Evolutionary conservation across 2,888 invertebrate species (phyloP).

Genomic region (Ceraclea dissimilis): DNA sequence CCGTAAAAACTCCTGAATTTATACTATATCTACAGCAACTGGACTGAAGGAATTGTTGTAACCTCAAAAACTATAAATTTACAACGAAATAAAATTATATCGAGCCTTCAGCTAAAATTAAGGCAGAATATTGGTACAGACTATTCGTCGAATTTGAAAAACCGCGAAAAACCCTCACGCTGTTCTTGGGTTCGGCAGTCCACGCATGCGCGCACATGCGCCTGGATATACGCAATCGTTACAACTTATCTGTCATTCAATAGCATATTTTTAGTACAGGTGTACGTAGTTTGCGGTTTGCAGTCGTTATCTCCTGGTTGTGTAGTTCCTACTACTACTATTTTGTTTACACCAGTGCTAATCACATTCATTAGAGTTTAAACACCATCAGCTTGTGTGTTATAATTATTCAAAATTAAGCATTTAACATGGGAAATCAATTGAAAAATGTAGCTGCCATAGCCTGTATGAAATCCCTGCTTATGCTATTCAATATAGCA

Average conservation of each 20-base stretch:
- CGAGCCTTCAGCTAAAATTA: too few relatives aligned
- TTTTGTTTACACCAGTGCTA: not conserved
- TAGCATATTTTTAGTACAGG: not conserved
- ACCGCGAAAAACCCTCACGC: too few relatives aligned
- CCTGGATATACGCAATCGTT: not conserved
- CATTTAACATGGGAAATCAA: conserved; percentile 56
- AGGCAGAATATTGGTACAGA: too few relatives aligned
- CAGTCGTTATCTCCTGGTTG: too few relatives aligned
- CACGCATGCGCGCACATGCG: too few relatives aligned
- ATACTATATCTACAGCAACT: too few relatives aligned
- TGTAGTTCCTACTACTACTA: not conserved
- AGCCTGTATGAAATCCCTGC: conserved; percentile 68
- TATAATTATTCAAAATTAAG: not conserved
- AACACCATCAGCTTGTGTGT: not conserved
- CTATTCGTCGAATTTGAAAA: too few relatives aligned
- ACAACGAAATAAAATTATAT: too few relatives aligned
- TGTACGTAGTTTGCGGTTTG: not conserved
- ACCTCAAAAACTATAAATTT: too few relatives aligned
- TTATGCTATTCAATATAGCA: conserved; percentile 72
- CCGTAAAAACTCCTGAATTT: too few relatives aligned
- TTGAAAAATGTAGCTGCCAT: conserved; percentile 66
- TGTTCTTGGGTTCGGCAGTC: too few relatives aligned
- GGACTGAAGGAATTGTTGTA: too few relatives aligned
- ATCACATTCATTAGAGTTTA: not conserved
- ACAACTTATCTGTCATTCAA: not conserved